Base-by-base conservation (phyloP, 1,140 invertebrate genomes). In the Thaumetopoea pityocampa region DNA sequence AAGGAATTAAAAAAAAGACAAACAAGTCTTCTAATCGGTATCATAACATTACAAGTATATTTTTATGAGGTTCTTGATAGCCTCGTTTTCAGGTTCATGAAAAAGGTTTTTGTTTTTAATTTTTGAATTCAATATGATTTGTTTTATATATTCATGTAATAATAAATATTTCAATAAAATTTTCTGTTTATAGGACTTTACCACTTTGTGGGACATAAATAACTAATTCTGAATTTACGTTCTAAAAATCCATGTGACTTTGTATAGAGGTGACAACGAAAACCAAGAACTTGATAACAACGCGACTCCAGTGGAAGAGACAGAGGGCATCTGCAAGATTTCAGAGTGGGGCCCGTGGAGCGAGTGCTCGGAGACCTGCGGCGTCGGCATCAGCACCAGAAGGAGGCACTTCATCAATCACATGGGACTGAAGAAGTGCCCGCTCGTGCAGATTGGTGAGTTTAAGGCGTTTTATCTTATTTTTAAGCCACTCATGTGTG, bases 301-400 rank as follows among this genome's bases (percentile, higher is more conserved):
- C 8, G 22, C 33, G 10, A 56, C 18, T 4, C 53, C 44, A 8
- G 42, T 62, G 5, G 70, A 73, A 20, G 67, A 67, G 4, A 41
- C 81, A 11, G 78, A 79, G 18, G 87, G 87, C 0, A 51, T 91
- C n/a, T 97, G 95, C 68, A 82, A 85, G 18, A 92, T 91, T 0
- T 89, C 89, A 1, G 87, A 89, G 6, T 97, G 95, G 95, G 87
- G 89, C 9, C 71, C 86, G 0, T 97, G 94, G 94, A 92, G 92
- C 3, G 89, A 92, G 45, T 97, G 95, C 74, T 94, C 93, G 0
- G 89, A 89, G 1, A 91, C 91, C 4, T 97, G 96, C 70, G 95
- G 94, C 1, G 82, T 92, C 18, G 96, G 95, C 1, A 81, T 93
- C 20, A 89, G 87, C 66, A 92, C 93, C 77, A 86, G 94, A 16